phyloP scores from a whole-genome alignment of 2,797 vertebrate genomes.

The Lutjanus argentimaculatus region DNA sequence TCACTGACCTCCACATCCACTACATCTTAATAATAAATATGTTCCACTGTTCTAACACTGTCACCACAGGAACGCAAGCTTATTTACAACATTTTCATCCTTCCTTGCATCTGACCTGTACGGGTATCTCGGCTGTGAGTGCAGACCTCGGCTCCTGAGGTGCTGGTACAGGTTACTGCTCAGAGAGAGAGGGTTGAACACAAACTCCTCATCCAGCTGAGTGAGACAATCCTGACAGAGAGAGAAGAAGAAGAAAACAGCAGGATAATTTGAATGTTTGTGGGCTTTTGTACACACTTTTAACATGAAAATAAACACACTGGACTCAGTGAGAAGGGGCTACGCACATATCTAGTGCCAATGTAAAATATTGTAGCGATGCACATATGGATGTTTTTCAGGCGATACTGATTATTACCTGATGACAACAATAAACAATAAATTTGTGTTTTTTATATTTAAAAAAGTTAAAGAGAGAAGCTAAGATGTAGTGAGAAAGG shows the following conservation, averaged over 20 bases:
- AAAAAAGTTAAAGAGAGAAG: no score
- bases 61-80: neutral
- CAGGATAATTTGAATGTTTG: neutral
- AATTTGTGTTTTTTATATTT: no score
- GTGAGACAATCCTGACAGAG: slow-evolving; percentile 66
- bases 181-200: slow-evolving; percentile 77
- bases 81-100: no score
- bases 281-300: neutral
- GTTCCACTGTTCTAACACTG: neutral
- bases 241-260: neutral
- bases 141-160: slow-evolving; percentile 64
- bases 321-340: neutral
- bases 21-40: neutral
- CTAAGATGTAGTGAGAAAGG: no score
- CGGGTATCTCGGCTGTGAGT: slow-evolving; percentile 65
- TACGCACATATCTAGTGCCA: neutral
- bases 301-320: neutral
- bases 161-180: slow-evolving; percentile 74
- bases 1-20: neutral
- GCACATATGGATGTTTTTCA: no score
- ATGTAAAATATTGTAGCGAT: no score
- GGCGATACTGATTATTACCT: no score
- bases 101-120: slow-evolving; percentile 63
- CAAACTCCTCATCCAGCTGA: slow-evolving; percentile 73
- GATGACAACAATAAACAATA: no score